Conservation (phyloP, 2,113 vertebrate genomes). For the Callithrix jacchus region DNA sequence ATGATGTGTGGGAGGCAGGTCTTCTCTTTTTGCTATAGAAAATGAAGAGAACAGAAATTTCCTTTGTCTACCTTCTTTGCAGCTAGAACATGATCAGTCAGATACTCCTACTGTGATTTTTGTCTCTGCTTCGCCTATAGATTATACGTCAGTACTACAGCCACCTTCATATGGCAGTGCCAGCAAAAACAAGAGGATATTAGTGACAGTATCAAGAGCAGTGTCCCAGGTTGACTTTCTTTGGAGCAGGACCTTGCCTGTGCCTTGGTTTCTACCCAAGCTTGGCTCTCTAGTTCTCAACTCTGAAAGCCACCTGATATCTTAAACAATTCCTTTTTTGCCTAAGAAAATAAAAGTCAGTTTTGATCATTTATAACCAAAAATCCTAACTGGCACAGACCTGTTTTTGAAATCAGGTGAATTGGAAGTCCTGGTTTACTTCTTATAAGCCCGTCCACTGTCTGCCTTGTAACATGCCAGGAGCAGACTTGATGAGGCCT, state of each 20-base stretch:
- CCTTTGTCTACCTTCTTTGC: neutral
- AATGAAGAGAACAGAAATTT: neutral
- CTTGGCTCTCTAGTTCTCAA: neutral
- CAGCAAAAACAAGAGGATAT: neutral
- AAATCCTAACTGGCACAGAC: neutral
- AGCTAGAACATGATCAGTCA: neutral
- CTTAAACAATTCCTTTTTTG: neutral
- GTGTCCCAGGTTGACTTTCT: neutral
- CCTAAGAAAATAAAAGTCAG: neutral
- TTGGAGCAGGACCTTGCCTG: neutral
- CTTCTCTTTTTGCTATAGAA: neutral
- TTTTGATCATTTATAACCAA: neutral
- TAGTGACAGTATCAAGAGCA: neutral
- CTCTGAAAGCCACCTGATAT: neutral
- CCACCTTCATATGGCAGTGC: neutral
- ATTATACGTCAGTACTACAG: neutral
- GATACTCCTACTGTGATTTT: neutral
- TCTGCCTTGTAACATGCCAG: neutral
- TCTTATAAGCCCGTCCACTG: neutral
- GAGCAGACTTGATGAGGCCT: neutral
- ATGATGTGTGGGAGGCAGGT: neutral
- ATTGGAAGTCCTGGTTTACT: conserved; percentile 1
- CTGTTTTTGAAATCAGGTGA: conserved; percentile 24
- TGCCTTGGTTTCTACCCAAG: neutral
- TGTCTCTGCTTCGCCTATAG: neutral